These are phyloP conservation scores for Hybognathus amarus DNA, from an alignment of 2,797 vertebrate genomes.

Conservation along the genomic window DNA sequence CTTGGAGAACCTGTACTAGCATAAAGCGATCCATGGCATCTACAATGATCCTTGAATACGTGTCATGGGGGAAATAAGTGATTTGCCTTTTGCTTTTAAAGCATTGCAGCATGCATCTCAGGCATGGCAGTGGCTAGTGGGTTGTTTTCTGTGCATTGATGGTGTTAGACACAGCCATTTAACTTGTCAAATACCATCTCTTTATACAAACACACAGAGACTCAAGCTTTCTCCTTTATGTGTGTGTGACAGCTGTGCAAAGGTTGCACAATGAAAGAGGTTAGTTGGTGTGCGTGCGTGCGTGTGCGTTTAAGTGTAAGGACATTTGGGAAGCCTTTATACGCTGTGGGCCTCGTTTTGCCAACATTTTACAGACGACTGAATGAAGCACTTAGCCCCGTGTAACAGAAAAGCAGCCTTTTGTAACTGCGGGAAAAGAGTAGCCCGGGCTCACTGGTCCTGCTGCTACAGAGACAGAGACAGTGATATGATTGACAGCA, in stretches of 20 bases:
- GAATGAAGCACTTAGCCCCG: slow-evolving; percentile 78
- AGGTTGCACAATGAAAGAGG: slow-evolving; percentile 43
- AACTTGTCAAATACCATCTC: slow-evolving; percentile 55
- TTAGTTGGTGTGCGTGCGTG: slow-evolving; percentile 30
- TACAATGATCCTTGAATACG: background rate
- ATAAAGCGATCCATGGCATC: background rate
- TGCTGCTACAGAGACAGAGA: slow-evolving; percentile 60
- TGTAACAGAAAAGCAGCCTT: slow-evolving; percentile 69
- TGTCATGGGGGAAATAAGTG: background rate
- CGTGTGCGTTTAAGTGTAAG: slow-evolving; percentile 34
- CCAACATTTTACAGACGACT: slow-evolving; percentile 75
- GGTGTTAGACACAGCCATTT: slow-evolving; percentile 55
- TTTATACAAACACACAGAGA: slow-evolving; percentile 48
- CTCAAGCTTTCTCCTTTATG: slow-evolving; percentile 39
- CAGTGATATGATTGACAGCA: slow-evolving; percentile 7
- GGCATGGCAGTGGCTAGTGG: slow-evolving; percentile 1
- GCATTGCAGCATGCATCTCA: slow-evolving; percentile 1
- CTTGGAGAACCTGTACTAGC: background rate
- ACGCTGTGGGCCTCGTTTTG: slow-evolving; percentile 70
- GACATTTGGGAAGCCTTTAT: slow-evolving; percentile 39
- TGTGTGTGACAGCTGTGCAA: slow-evolving; percentile 44
- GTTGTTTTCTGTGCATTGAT: slow-evolving; percentile 41
- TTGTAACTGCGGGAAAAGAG: slow-evolving; percentile 82
- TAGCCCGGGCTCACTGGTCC: slow-evolving; percentile 73
- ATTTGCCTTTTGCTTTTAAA: background rate